These are phyloP conservation scores for Triplophysa rosa DNA, from an alignment of 2,113 vertebrate genomes.

Conservation along the genomic window DNA sequence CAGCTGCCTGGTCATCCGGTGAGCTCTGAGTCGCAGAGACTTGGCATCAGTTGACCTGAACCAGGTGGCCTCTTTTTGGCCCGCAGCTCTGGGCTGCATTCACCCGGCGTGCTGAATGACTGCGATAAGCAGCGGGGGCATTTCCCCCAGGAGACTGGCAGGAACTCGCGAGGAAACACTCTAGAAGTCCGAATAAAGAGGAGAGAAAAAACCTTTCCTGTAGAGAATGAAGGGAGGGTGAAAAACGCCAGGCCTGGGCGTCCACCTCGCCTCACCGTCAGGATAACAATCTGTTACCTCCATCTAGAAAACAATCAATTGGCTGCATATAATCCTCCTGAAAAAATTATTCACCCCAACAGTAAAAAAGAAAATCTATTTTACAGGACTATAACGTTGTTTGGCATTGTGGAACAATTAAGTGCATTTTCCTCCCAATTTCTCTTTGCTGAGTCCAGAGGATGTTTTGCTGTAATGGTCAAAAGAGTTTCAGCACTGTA, in stretches of 20 bases:
- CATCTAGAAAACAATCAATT: background rate
- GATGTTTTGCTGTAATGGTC: no score
- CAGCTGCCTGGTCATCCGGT: slow-evolving; percentile 26
- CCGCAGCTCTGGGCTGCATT: slow-evolving; percentile 34
- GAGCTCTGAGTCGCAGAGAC: slow-evolving; percentile 7
- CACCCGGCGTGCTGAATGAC: slow-evolving; percentile 34
- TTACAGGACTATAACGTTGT: no score
- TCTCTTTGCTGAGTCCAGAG: no score
- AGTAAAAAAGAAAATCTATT: no score
- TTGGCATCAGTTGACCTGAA: slow-evolving; percentile 32
- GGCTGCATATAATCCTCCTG: background rate
- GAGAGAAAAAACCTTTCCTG: slow-evolving; percentile 48
- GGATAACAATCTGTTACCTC: slow-evolving; percentile 31
- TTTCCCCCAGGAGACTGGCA: slow-evolving; percentile 63
- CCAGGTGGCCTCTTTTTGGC: slow-evolving; percentile 50
- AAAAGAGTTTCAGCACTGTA: no score
- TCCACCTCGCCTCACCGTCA: slow-evolving; percentile 29
- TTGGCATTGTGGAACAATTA: no score
- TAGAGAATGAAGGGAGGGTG: slow-evolving; percentile 44
- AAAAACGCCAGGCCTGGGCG: slow-evolving; percentile 44
- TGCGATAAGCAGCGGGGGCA: slow-evolving; percentile 61
- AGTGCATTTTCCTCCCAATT: no score
- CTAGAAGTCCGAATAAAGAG: slow-evolving; percentile 50
- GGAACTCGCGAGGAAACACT: slow-evolving; percentile 64
- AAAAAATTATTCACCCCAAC: background rate